These are phyloP conservation scores for Centropus bengalensis DNA, from an alignment of 2,113 vertebrate species.

Conservation along the genomic window DNA sequence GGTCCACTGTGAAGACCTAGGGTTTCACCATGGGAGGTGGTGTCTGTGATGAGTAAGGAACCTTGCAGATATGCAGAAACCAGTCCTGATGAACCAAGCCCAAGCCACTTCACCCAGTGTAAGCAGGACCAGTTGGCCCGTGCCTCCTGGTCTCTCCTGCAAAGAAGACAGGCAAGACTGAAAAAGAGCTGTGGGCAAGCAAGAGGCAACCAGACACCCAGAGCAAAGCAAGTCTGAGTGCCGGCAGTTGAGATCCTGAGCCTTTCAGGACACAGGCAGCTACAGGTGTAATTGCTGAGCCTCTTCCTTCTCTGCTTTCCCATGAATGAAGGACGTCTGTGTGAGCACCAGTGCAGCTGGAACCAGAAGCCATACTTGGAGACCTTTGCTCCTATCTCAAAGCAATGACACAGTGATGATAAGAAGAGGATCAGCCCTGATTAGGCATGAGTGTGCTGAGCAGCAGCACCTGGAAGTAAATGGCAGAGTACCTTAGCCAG, in stretches of 20 bases:
- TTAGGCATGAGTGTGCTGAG: background rate
- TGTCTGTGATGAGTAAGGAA: background rate
- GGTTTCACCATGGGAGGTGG: background rate
- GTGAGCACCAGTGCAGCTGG: background rate
- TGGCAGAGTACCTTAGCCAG: background rate
- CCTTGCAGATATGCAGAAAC: background rate
- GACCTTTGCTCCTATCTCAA: background rate
- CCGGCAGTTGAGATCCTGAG: background rate
- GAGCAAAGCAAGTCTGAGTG: background rate
- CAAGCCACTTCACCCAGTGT: background rate
- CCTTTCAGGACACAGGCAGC: background rate
- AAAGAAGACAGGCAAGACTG: background rate
- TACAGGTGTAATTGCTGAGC: background rate
- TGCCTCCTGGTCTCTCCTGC: background rate
- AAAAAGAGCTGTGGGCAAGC: background rate
- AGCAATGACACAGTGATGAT: background rate
- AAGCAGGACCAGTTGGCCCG: background rate
- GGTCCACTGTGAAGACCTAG: background rate
- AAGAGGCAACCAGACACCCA: background rate
- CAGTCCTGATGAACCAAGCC: background rate
- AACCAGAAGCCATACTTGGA: background rate
- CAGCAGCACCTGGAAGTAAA: background rate
- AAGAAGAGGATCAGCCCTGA: background rate
- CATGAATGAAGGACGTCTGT: background rate
- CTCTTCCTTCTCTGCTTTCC: background rate